A percentile compares a stretch with the other conserved stretches of the same genome.
Conservation (phyloP, 2,797 vertebrate genomes). For the Notolabrus celidotus region DNA sequence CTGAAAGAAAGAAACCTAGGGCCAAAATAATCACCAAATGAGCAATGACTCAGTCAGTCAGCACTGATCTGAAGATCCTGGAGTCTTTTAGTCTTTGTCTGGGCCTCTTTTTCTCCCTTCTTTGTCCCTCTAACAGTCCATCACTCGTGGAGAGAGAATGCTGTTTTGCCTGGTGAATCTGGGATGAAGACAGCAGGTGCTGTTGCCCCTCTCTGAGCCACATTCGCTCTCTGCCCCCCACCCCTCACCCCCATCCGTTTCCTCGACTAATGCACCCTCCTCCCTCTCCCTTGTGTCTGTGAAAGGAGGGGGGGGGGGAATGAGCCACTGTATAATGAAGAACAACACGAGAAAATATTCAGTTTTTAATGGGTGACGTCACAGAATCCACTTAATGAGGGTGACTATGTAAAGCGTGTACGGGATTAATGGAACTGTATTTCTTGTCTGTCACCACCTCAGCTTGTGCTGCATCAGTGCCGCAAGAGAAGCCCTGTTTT, state of each 20-base stretch:
- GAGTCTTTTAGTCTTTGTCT: slow-evolving; percentile 58
- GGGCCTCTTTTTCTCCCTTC: slow-evolving; percentile 41
- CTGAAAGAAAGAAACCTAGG: background rate
- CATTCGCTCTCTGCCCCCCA: slow-evolving; percentile 63
- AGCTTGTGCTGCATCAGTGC: slow-evolving; percentile 80
- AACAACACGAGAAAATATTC: slow-evolving; percentile 47
- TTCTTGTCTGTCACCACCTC: slow-evolving; percentile 64
- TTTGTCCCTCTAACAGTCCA: slow-evolving; percentile 67
- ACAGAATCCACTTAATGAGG: slow-evolving; percentile 36
- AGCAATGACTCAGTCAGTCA: slow-evolving; percentile 11
- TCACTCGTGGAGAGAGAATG: slow-evolving; percentile 55
- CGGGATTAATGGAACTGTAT: slow-evolving; percentile 68
- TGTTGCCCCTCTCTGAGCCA: slow-evolving; percentile 70
- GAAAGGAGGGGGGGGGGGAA: slow-evolving; percentile 35
- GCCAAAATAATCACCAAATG: slow-evolving; percentile 2
- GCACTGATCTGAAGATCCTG: slow-evolving; percentile 28
- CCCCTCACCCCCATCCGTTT: slow-evolving; percentile 41
- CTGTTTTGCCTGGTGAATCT: slow-evolving; percentile 63
- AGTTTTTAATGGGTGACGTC: slow-evolving; percentile 58
- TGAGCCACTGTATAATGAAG: slow-evolving; percentile 68
- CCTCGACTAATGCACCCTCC: slow-evolving; percentile 57
- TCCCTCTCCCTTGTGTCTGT: slow-evolving; percentile 3
- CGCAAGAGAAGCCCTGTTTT: slow-evolving; percentile 75
- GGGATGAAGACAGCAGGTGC: slow-evolving; percentile 81
- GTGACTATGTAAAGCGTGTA: slow-evolving; percentile 31